Evolutionary conservation across 2,113 vertebrate species (phyloP).

Genomic region (Sander vitreus): DNA sequence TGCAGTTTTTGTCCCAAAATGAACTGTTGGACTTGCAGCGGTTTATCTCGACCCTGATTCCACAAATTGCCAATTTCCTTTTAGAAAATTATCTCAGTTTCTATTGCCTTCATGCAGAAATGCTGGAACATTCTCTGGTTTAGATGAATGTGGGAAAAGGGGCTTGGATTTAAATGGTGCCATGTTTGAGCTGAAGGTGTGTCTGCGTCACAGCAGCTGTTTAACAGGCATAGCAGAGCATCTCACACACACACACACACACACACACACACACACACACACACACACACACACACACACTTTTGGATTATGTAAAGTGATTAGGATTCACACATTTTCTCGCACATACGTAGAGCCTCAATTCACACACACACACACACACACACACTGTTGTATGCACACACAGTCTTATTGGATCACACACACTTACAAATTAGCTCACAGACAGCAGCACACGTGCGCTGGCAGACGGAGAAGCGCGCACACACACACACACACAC

Average conservation of each 20-base stretch:
- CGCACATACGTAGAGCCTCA: slow-evolving; percentile 31
- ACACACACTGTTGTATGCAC: slow-evolving; percentile 32
- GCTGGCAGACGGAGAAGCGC: slow-evolving; percentile 44
- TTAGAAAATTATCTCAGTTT: background rate
- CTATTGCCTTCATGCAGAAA: background rate
- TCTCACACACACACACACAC: background rate
- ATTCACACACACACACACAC: slow-evolving; percentile 40
- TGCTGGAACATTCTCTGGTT: background rate
- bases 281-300: slow-evolving; percentile 23
- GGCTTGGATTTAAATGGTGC: slow-evolving; percentile 17
- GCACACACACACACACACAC: slow-evolving; percentile 29
- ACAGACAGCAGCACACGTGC: slow-evolving; percentile 53
- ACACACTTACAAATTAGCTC: slow-evolving; percentile 42
- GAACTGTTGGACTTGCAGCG: background rate
- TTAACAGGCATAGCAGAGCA: slow-evolving; percentile 35
- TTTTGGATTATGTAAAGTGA: slow-evolving; percentile 64
- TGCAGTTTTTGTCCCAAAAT: background rate
- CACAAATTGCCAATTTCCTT: background rate
- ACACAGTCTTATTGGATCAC: slow-evolving; percentile 20
- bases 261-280: slow-evolving; percentile 6
- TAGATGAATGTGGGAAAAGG: background rate
- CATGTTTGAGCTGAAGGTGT: slow-evolving; percentile 35
- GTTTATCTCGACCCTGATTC: background rate
- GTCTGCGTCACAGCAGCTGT: slow-evolving; percentile 44
- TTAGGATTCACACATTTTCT: slow-evolving; percentile 55